Evolutionary conservation across 2,888 invertebrate genomes (phyloP), one percentile per base, ranked within the genome.

Genomic region (Nomada goodeniana): DNA sequence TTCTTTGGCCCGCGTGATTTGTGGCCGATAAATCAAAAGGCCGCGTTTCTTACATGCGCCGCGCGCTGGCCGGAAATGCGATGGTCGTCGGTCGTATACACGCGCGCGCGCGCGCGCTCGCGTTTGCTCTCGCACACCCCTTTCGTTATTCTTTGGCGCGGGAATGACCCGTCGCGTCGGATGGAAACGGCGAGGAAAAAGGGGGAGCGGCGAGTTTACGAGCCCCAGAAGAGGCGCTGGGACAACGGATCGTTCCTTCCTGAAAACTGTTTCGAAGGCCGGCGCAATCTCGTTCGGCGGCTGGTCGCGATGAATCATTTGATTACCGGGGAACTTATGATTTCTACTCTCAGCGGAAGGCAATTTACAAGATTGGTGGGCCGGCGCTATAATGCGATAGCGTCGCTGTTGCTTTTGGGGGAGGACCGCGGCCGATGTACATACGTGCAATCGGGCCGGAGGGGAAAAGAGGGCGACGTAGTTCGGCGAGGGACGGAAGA

Each of bases 331-430:
- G 86, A 90, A 88, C 88, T 90, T 88, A 86, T 85, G 87, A 89
- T 89, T 88, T 77, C 85, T 84, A 85, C 86, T 90, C 85, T 89
- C 86, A 84, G 85, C 86, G 86, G 84, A 82, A 83, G 87, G 90
- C 89, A 90, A 90, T 90, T 90, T 89, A 86, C 84, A 86, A 90
- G 89, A 90, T 89, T 90, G 88, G 88, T 90, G 85, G 83, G 80
- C 75, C 67, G 82, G 73, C 83, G 84, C 78, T 86, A 86, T 88
- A 88, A 86, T 84, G 84, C 75, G 82, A 90, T 89, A 84, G 82
- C 78, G 88, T 83, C 74, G 82, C 77, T 78, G 57, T 72, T 70
- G 86, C 81, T 80, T 80, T 42, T 53, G 29, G 85, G 84, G 78
- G 72, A 82, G 85, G 73, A 57, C 70, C 13, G 67, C 70, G 69